These are phyloP conservation scores for Cephus cinctus DNA, from an alignment of 1,140 invertebrate species.

Conservation along the genomic window DNA sequence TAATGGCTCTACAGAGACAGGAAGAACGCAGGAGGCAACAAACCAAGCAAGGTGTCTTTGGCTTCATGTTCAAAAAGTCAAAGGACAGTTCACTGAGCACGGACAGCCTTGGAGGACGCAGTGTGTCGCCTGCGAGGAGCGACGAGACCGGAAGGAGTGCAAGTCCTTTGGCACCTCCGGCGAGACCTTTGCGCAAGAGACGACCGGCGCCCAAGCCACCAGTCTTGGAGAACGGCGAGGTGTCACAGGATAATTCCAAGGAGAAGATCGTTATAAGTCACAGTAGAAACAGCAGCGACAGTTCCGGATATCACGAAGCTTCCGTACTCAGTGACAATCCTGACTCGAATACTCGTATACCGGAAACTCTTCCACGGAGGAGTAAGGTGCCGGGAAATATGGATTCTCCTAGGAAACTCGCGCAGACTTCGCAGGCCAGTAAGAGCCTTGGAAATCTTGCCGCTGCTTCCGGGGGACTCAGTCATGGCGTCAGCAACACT, in stretches of 20 bases:
- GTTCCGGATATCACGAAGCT: slow-evolving; percentile 74
- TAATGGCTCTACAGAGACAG: slow-evolving; percentile 62
- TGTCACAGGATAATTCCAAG: slow-evolving; percentile 20
- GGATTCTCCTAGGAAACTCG: slow-evolving; percentile 42
- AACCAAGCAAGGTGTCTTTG: slow-evolving; percentile 56
- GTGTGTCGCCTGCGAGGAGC: slow-evolving; percentile 56
- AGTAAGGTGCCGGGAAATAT: slow-evolving; percentile 29
- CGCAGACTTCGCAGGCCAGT: slow-evolving; percentile 46
- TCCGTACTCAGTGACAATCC: slow-evolving; percentile 67
- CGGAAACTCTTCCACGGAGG: slow-evolving; percentile 47
- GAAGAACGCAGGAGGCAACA: slow-evolving; percentile 59
- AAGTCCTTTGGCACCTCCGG: slow-evolving; percentile 45
- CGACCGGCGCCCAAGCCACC: slow-evolving; percentile 64
- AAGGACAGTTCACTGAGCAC: slow-evolving; percentile 56
- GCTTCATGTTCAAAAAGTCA: slow-evolving; percentile 58
- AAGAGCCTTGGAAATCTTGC: slow-evolving; percentile 50
- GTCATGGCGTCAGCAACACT: slow-evolving; percentile 46
- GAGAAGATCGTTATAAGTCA: slow-evolving; percentile 60
- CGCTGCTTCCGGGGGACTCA: slow-evolving; percentile 29
- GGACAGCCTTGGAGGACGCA: slow-evolving; percentile 53
- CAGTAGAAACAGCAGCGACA: slow-evolving; percentile 74
- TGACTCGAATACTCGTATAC: slow-evolving; percentile 47
- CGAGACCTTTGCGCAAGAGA: slow-evolving; percentile 59
- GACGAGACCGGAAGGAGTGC: slow-evolving; percentile 50
- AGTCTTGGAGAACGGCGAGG: slow-evolving; percentile 11